A percentile compares a stretch with the other conserved stretches of the same genome.
phyloP scores from a whole-genome alignment of 1,140 invertebrate species.

The Lordiphosa collinella region DNA sequence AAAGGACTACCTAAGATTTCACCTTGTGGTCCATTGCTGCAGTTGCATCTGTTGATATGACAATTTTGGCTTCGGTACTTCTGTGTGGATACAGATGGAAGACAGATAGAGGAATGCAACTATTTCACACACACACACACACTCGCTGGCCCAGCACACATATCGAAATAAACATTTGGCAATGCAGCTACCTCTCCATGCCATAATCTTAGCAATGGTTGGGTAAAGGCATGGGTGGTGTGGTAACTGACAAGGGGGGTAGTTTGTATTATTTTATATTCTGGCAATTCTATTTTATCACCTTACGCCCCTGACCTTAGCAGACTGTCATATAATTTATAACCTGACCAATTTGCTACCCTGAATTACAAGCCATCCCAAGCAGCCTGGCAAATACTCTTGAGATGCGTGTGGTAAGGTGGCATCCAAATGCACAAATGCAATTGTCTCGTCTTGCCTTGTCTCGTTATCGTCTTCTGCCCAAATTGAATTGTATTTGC shows the following conservation, averaged over 20 bases:
- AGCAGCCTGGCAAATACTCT: not conserved
- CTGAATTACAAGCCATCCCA: slow-evolving; percentile 26
- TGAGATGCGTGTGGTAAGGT: slow-evolving; percentile 1
- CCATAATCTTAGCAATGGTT: too few relatives aligned
- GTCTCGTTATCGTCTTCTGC: slow-evolving; percentile 18
- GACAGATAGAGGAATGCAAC: slow-evolving; percentile 15
- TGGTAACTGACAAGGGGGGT: not conserved
- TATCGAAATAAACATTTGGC: slow-evolving; percentile 2
- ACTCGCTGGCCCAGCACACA: too few relatives aligned
- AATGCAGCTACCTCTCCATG: not conserved
- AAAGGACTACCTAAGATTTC: slow-evolving; percentile 7
- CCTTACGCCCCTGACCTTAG: slow-evolving; percentile 1
- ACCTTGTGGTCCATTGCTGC: slow-evolving; percentile 10
- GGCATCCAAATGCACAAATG: slow-evolving; percentile 17
- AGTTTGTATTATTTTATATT: not conserved
- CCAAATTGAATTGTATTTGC: slow-evolving; percentile 60
- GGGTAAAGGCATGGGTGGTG: not conserved
- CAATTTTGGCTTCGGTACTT: slow-evolving; percentile 28
- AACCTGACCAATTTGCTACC: slow-evolving; percentile 45
- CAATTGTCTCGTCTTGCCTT: slow-evolving; percentile 40
- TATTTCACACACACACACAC: slow-evolving; percentile 17
- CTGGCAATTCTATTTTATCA: not conserved
- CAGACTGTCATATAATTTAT: slow-evolving; percentile 53
- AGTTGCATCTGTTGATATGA: slow-evolving; percentile 62
- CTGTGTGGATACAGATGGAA: not conserved